Conservation (phyloP, 2,797 vertebrate species). For the Fistularia commersonii region DNA sequence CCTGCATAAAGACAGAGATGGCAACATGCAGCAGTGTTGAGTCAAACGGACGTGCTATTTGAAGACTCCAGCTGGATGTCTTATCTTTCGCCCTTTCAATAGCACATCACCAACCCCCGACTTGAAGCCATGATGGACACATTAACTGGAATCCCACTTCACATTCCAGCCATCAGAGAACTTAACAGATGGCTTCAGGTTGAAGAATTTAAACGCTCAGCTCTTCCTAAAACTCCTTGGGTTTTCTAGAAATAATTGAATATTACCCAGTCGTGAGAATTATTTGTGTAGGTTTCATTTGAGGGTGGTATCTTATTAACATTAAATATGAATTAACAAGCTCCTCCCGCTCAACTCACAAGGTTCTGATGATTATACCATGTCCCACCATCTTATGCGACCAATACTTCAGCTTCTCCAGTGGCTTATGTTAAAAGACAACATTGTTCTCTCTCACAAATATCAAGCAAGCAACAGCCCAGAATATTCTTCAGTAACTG, state of each 20-base stretch:
- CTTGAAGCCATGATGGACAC: neutral
- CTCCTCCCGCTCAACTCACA: constrained; percentile 9
- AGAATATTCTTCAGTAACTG: no score
- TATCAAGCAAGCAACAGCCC: no score
- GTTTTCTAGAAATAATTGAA: no score
- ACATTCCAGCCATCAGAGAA: constrained; percentile 23
- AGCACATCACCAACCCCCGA: constrained; percentile 1
- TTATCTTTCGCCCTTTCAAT: constrained; percentile 36
- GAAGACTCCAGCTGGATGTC: constrained; percentile 30
- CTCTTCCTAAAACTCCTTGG: no score
- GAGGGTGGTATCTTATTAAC: no score
- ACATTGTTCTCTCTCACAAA: no score
- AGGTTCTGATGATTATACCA: no score
- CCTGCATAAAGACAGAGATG: constrained; percentile 4
- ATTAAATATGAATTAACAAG: constrained; percentile 35
- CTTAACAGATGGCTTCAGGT: constrained; percentile 1
- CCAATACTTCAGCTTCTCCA: no score
- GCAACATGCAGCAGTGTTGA: neutral
- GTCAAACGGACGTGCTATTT: neutral
- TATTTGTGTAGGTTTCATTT: no score
- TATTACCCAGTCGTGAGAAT: no score
- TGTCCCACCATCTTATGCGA: no score
- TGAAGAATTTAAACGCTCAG: neutral
- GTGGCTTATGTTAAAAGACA: no score
- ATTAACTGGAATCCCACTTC: constrained; percentile 36